phyloP scores from a whole-genome alignment of 2,113 vertebrate species.

The Nesoenas mayeri region DNA sequence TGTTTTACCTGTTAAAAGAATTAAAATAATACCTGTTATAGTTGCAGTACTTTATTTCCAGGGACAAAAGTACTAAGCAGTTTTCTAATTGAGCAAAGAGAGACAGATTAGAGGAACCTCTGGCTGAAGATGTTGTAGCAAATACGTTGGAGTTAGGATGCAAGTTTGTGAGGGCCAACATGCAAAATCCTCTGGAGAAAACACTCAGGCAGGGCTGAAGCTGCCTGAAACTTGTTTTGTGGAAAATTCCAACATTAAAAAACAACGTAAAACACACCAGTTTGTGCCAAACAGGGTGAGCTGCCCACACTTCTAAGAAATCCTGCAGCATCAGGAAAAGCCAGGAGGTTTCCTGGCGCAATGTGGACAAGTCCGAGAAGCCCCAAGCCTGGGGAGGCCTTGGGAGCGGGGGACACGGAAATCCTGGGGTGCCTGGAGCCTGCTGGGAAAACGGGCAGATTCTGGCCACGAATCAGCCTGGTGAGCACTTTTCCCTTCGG shows the following conservation, averaged over 20 bases:
- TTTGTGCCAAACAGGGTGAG: background rate
- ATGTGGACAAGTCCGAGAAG: background rate
- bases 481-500: background rate
- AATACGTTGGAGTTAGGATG: background rate
- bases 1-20: background rate
- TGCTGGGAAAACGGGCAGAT: background rate
- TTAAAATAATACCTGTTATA: background rate
- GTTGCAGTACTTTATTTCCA: background rate
- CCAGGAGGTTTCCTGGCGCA: background rate
- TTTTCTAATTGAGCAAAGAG: background rate
- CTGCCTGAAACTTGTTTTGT: background rate
- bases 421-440: background rate
- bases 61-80: background rate
- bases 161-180: background rate
- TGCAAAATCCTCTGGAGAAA: background rate
- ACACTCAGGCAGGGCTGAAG: background rate
- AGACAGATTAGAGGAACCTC: background rate
- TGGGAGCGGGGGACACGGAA: background rate
- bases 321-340: background rate
- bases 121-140: background rate
- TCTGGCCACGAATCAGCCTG: background rate
- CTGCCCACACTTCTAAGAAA: background rate
- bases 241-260: constrained; percentile 7
- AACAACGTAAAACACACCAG: background rate
- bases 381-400: background rate